A percentile compares a stretch with the other conserved stretches of the same genome.
These are phyloP conservation scores for Heliocidaris tuberculata DNA, from an alignment of 35 echinoderm and acorn worm genomes.

Conservation along the genomic window DNA sequence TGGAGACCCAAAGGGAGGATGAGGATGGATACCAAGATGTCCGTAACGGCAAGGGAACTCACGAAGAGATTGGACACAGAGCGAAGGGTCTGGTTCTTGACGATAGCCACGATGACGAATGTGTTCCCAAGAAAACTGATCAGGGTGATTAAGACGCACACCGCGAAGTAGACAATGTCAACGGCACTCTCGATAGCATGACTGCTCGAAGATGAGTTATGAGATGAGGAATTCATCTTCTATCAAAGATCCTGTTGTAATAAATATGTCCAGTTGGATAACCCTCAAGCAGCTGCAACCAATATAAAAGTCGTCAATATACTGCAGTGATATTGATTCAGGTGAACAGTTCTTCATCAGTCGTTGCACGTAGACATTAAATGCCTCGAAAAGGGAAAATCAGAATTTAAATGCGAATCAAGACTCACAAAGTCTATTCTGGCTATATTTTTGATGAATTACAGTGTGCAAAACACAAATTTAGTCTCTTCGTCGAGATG, in stretches of 20 bases:
- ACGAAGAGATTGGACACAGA: slow-evolving; percentile 74
- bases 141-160: slow-evolving; percentile 30
- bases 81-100: slow-evolving; percentile 57
- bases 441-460: too few species aligned
- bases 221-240: neutral
- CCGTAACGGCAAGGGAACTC: slow-evolving; percentile 73
- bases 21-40: slow-evolving; percentile 55
- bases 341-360: neutral
- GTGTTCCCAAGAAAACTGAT: slow-evolving; percentile 69
- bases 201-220: neutral
- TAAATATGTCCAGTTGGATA: neutral
- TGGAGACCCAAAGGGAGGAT: slow-evolving; percentile 42
- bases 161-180: neutral
- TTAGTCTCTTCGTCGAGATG: too few species aligned
- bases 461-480: too few species aligned
- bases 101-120: slow-evolving; percentile 67
- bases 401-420: neutral
- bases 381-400: neutral
- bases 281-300: neutral
- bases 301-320: neutral
- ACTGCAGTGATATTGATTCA: neutral
- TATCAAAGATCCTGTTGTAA: neutral
- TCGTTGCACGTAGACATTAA: too few species aligned
- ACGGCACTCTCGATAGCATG: neutral
- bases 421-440: too few species aligned